These are phyloP conservation scores for Troides oblongomaculatus DNA, from an alignment of 2,888 invertebrate genomes.

Conservation along the genomic window DNA sequence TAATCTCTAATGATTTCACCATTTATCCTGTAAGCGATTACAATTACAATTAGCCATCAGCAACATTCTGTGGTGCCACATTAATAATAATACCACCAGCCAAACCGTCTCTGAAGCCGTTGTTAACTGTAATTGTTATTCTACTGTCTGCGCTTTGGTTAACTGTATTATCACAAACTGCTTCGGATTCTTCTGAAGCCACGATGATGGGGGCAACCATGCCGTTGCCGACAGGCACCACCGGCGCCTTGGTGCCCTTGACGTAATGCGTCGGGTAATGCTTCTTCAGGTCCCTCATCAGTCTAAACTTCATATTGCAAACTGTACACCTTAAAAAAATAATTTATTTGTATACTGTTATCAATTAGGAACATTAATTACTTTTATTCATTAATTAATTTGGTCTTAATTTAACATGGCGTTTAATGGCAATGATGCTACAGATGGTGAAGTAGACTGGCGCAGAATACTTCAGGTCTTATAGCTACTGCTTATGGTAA, in stretches of 20 bases:
- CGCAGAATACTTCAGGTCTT: too few relatives aligned
- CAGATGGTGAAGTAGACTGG: too few relatives aligned
- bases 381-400: background rate
- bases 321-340: conserved; percentile 60
- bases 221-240: conserved; percentile 23
- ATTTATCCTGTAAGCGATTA: background rate
- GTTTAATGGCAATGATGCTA: too few relatives aligned
- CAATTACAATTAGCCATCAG: background rate
- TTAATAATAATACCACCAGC: conserved; percentile 64
- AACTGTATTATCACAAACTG: conserved; percentile 19
- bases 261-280: conserved; percentile 71
- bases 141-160: conserved; percentile 38
- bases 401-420: too few relatives aligned
- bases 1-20: conserved; percentile 16
- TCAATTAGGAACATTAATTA: too few relatives aligned
- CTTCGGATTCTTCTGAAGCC: conserved; percentile 24
- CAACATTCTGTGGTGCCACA: conserved; percentile 44
- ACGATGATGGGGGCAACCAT: conserved; percentile 22
- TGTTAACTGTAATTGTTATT: conserved; percentile 52
- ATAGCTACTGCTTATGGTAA: too few relatives aligned
- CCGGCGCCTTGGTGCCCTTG: conserved; percentile 34
- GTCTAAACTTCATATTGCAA: conserved; percentile 62
- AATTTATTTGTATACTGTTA: background rate
- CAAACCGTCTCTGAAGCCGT: conserved; percentile 47
- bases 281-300: conserved; percentile 64